Evolutionary conservation across 1,140 invertebrate genomes (phyloP).

Genomic region (Caenorhabditis brenneri): DNA sequence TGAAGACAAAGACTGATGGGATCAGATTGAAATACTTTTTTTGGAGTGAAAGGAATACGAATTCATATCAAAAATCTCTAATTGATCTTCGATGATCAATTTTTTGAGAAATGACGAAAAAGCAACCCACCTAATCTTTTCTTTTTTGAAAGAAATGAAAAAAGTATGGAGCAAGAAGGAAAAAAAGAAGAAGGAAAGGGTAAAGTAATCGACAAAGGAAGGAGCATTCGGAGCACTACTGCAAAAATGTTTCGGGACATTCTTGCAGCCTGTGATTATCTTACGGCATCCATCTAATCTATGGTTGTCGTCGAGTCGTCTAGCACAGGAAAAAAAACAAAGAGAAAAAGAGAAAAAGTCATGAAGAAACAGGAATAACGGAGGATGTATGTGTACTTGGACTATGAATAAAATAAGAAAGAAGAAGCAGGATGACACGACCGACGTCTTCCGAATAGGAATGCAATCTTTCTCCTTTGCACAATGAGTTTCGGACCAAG

Average conservation of each 20-base stretch:
- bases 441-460: not conserved
- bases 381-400: conserved; percentile 28
- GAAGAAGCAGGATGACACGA: conserved; percentile 2
- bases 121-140: not conserved
- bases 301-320: conserved; percentile 1
- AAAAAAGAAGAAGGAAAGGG: no score
- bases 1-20: conserved; percentile 5
- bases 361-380: conserved; percentile 13
- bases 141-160: not conserved
- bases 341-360: not conserved
- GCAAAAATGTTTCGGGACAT: conserved; percentile 13
- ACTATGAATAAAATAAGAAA: conserved; percentile 33
- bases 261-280: conserved; percentile 30
- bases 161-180: not conserved
- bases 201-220: not conserved
- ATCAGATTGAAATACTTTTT: not conserved
- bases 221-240: not conserved
- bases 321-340: not conserved
- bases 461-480: conserved; percentile 20
- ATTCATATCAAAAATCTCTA: not conserved
- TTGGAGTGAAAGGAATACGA: not conserved
- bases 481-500: conserved; percentile 32
- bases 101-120: not conserved
- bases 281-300: conserved; percentile 31
- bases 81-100: not conserved